Percentiles rank a stretch among this genome's conserved stretches.
Conservation (phyloP, 2,113 vertebrate genomes). For the Cichladusa arquata region DNA sequence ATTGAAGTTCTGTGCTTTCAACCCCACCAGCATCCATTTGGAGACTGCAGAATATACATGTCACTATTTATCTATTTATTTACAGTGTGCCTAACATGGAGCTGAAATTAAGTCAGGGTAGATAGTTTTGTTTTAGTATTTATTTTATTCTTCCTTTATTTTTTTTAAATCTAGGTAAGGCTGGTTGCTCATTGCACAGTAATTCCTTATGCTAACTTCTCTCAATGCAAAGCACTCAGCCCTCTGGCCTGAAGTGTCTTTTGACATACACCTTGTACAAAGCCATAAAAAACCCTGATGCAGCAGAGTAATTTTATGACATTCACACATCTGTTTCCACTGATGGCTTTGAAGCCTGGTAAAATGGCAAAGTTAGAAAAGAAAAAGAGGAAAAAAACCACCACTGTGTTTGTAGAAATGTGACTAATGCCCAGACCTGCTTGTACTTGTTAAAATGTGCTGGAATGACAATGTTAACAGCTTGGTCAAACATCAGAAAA, state of each 20-base stretch:
- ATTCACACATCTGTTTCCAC: conserved; percentile 20
- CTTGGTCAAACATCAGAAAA: conserved; percentile 56
- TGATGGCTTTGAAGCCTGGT: not conserved
- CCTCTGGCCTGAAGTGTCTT: not conserved
- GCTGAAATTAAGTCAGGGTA: not conserved
- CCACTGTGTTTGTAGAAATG: not conserved
- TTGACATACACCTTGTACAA: not conserved
- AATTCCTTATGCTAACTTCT: not conserved
- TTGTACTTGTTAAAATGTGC: conserved; percentile 35
- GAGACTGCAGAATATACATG: not conserved
- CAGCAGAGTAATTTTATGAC: not conserved
- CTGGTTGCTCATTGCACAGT: not conserved
- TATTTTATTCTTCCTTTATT: not conserved
- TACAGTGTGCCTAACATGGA: not conserved
- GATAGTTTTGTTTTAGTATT: not conserved
- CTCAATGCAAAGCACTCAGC: not conserved
- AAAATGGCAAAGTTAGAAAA: not conserved
- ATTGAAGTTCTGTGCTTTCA: not conserved
- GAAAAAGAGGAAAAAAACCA: not conserved
- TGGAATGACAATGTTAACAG: conserved; percentile 8
- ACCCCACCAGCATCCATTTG: not conserved
- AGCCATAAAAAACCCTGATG: not conserved
- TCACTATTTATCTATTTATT: too few relatives aligned
- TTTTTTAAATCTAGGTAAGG: not conserved
- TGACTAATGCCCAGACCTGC: conserved; percentile 18